Conservation (phyloP, 2,113 vertebrate species). For the Mustela lutreola region DNA sequence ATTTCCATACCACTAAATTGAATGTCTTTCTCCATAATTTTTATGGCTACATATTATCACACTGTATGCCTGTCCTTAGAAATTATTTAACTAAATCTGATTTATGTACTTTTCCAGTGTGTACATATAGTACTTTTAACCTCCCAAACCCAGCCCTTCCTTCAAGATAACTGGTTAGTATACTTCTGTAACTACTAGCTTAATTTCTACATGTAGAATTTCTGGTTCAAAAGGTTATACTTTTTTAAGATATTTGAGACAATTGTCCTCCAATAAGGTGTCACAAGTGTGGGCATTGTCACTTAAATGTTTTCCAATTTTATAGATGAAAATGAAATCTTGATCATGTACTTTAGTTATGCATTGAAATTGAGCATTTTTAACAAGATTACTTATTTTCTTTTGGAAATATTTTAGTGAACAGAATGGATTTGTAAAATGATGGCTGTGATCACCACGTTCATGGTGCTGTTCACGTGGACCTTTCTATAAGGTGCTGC, state of each 20-base stretch:
- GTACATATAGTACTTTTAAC: not conserved
- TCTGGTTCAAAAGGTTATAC: not conserved
- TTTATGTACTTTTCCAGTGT: slow-evolving; percentile 26
- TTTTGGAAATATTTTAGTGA: slow-evolving; percentile 40
- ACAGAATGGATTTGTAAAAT: slow-evolving; percentile 33
- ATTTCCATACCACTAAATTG: not conserved
- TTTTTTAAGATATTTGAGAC: slow-evolving; percentile 6
- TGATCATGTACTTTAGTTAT: slow-evolving; percentile 4
- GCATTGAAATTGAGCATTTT: not conserved
- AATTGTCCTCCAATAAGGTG: not conserved
- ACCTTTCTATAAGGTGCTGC: slow-evolving; percentile 55
- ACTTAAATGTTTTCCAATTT: not conserved
- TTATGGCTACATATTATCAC: not conserved
- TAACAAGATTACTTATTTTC: slow-evolving; percentile 11
- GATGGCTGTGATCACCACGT: not conserved
- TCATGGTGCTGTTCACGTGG: not conserved
- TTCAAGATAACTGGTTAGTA: not conserved
- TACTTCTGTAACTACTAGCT: not conserved
- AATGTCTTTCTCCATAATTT: not conserved
- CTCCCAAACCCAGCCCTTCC: not conserved
- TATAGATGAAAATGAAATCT: not conserved
- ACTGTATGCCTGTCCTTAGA: not conserved
- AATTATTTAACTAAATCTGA: not conserved
- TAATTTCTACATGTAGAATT: not conserved
- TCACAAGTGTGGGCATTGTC: not conserved